Evolutionary conservation across 2,888 invertebrate species (phyloP).

Genomic region (Ypsolopha scabrella): DNA sequence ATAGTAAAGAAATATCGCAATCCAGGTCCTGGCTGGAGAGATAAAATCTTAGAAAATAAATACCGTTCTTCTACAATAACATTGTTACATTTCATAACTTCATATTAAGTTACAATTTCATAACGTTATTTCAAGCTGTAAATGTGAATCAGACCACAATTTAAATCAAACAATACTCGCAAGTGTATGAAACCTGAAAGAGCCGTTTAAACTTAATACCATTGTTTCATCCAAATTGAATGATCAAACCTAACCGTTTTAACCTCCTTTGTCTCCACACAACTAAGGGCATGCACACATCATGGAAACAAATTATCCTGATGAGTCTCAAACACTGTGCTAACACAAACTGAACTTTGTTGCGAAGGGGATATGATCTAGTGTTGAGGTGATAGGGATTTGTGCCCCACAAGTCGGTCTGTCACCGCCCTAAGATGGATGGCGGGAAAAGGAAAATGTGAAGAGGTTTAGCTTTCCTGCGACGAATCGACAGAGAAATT

Average conservation of each 20-base stretch:
- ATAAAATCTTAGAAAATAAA: no score
- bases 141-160: no score
- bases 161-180: neutral
- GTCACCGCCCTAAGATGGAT: slow-evolving; percentile 53
- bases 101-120: no score
- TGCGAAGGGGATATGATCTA: no score
- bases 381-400: no score
- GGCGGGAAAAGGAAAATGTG: slow-evolving; percentile 13
- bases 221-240: neutral
- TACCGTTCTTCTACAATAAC: no score
- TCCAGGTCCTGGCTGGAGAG: no score
- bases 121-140: no score
- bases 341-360: no score
- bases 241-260: neutral
- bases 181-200: neutral
- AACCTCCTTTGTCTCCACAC: neutral
- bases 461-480: slow-evolving; percentile 19
- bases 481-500: slow-evolving; percentile 18
- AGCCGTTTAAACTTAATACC: neutral
- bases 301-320: slow-evolving; percentile 41
- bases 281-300: slow-evolving; percentile 9
- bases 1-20: no score
- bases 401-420: slow-evolving; percentile 27
- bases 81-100: no score
- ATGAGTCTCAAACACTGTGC: slow-evolving; percentile 27